Percentiles rank a stretch among this genome's conserved stretches.
Conservation (phyloP, 2,888 invertebrate genomes). For the Lepetodrilus schrolli region DNA sequence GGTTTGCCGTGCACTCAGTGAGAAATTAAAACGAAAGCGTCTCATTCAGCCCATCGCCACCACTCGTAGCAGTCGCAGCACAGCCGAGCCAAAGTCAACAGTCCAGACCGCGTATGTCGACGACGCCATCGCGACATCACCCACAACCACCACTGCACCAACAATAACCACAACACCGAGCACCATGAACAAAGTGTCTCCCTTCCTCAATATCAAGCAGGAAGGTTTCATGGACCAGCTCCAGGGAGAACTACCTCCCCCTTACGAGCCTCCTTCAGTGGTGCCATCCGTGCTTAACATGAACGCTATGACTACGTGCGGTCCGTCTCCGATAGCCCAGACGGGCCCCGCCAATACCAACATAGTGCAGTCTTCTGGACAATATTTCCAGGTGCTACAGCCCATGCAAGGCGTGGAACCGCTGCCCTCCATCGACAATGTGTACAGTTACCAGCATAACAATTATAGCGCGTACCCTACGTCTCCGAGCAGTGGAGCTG, state of each 20-base stretch:
- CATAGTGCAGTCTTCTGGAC: conserved; percentile 93
- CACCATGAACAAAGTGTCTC: conserved; percentile 29
- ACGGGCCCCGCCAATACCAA: conserved; percentile 72
- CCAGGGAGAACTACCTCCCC: conserved; percentile 10
- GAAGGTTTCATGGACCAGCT: conserved; percentile 46
- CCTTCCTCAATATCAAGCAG: conserved; percentile 43
- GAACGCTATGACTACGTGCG: conserved; percentile 50
- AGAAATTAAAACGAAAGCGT: conserved; percentile 46
- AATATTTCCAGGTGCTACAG: conserved; percentile 76
- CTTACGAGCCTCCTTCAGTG: conserved; percentile 50
- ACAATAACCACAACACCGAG: background rate
- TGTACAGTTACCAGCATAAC: conserved; percentile 3
- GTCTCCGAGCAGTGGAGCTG: background rate
- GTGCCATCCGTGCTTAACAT: background rate
- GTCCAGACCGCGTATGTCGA: background rate
- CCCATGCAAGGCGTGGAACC: conserved; percentile 37
- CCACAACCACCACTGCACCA: background rate
- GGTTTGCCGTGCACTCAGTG: conserved; percentile 58
- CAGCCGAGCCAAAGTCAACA: conserved; percentile 35
- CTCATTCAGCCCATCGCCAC: conserved; percentile 1
- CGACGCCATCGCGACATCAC: conserved; percentile 28
- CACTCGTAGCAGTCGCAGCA: background rate
- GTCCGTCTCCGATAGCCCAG: conserved; percentile 70
- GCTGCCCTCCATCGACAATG: conserved; percentile 29
- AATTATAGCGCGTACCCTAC: conserved; percentile 27